Percentiles rank a stretch among this genome's conserved stretches.
Evolutionary conservation across 1,140 invertebrate species (phyloP).

Genomic region (Magallana ariakensis): DNA sequence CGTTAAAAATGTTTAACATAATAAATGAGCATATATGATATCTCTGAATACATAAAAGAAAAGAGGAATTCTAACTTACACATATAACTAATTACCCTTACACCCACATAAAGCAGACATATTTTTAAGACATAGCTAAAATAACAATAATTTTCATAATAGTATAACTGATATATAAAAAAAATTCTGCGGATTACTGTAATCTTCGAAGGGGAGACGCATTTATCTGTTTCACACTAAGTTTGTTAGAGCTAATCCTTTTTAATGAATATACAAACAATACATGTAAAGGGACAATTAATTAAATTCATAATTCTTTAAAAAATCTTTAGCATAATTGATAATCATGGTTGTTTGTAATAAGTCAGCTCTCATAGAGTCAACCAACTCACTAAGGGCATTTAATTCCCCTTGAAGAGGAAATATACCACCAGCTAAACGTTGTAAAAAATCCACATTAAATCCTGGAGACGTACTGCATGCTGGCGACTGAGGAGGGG

Average conservation of each 20-base stretch:
- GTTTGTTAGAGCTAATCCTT: neutral
- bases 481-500: neutral
- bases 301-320: constrained; percentile 37
- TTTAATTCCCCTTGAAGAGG: constrained; percentile 19
- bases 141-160: neutral
- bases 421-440: neutral
- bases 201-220: no score
- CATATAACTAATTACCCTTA: neutral
- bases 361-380: constrained; percentile 18
- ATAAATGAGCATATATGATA: no score
- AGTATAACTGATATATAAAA: neutral
- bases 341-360: constrained; percentile 23
- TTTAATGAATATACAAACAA: constrained; percentile 19
- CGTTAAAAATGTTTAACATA: no score
- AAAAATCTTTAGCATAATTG: constrained; percentile 1
- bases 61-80: constrained; percentile 5
- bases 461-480: neutral
- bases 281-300: neutral
- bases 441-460: neutral
- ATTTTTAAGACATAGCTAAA: neutral
- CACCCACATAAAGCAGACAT: neutral
- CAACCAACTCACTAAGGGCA: constrained; percentile 3
- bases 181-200: neutral
- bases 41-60: constrained; percentile 10
- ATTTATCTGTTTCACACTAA: constrained; percentile 16